Evolutionary conservation across 2,888 invertebrate species (phyloP).

Genomic region (Leptinotarsa tumamoca): DNA sequence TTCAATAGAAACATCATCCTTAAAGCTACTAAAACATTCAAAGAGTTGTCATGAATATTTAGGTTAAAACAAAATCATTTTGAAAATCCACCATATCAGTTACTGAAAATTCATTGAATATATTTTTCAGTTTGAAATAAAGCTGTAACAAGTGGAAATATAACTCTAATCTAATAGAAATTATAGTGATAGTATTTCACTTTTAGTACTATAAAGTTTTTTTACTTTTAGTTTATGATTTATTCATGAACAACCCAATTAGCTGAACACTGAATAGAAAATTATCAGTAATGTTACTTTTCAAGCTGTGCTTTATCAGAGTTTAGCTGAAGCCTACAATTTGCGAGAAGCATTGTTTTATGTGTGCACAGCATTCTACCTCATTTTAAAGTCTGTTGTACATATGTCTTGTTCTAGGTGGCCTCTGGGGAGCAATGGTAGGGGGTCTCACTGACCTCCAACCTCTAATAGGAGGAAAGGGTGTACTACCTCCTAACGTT

Average conservation of each 20-base stretch:
- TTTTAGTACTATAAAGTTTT: background rate
- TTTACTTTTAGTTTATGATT: background rate
- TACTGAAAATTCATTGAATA: background rate
- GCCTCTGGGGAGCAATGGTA: constrained; percentile 70
- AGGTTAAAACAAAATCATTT: background rate
- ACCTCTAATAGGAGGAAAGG: constrained; percentile 63
- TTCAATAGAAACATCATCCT: background rate
- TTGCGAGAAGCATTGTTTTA: constrained; percentile 27
- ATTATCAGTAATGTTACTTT: constrained; percentile 17
- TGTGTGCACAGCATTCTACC: constrained; percentile 52
- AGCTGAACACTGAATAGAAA: constrained; percentile 13
- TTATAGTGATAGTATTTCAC: background rate
- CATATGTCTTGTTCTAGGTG: constrained; percentile 70
- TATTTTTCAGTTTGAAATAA: no score
- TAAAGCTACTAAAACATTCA: background rate
- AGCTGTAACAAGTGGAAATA: no score
- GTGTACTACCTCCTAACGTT: constrained; percentile 58
- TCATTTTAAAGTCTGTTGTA: constrained; percentile 63
- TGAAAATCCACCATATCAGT: background rate
- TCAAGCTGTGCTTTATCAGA: constrained; percentile 20
- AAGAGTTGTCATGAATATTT: background rate
- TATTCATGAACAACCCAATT: constrained; percentile 20
- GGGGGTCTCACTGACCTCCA: constrained; percentile 73
- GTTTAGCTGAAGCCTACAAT: constrained; percentile 24
- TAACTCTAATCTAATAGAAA: no score